These are phyloP conservation scores for Chelonus insularis DNA, from an alignment of 1,140 invertebrate species.

Conservation along the genomic window DNA sequence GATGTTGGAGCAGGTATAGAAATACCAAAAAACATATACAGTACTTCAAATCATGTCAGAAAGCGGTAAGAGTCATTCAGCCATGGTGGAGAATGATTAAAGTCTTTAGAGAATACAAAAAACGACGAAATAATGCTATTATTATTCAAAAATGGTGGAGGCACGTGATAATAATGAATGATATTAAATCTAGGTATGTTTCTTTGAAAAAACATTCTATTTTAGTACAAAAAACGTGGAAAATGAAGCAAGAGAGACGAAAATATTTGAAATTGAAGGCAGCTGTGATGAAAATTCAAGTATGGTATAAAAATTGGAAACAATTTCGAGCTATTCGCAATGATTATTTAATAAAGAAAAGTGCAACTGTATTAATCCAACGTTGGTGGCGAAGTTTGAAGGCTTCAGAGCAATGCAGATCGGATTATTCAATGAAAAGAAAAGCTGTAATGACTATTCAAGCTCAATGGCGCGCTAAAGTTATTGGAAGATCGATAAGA, in stretches of 20 bases:
- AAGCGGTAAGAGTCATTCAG: conserved; percentile 39
- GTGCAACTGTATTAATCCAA: conserved; percentile 34
- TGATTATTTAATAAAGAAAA: conserved; percentile 20
- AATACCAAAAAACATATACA: conserved; percentile 27
- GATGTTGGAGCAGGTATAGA: conserved; percentile 35
- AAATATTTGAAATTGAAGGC: conserved; percentile 48
- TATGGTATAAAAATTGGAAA: conserved; percentile 34
- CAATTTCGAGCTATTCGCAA: conserved; percentile 18
- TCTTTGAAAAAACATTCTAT: conserved; percentile 31
- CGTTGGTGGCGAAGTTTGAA: conserved; percentile 17
- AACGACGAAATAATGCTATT: conserved; percentile 20
- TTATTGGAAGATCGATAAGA: conserved; percentile 22
- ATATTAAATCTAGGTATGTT: neutral
- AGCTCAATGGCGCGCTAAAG: conserved; percentile 37
- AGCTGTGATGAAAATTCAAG: conserved; percentile 38
- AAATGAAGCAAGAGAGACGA: conserved; percentile 45
- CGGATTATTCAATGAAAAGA: conserved; percentile 33
- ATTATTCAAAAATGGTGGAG: conserved; percentile 43
- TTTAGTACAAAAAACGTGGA: conserved; percentile 21
- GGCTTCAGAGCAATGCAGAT: conserved; percentile 36
- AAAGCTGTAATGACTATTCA: conserved; percentile 36
- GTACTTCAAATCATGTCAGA: conserved; percentile 27
- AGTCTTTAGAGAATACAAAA: conserved; percentile 16
- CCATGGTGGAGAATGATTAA: conserved; percentile 32
- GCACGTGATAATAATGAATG: conserved; percentile 12